Conservation (phyloP, 2,888 invertebrate genomes). For the Zonitis immaculata region DNA sequence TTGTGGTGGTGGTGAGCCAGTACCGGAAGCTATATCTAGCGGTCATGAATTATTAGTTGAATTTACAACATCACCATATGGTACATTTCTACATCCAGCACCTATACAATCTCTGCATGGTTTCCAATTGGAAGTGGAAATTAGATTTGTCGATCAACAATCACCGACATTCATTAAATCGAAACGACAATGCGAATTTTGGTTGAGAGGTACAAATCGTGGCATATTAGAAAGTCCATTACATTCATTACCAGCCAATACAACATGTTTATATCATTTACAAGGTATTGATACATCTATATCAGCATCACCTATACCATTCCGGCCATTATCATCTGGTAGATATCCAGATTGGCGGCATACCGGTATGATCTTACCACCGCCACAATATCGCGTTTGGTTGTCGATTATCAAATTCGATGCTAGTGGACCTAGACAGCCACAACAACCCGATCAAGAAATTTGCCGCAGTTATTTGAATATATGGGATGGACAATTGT, state of each 20-base stretch:
- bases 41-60: slow-evolving; percentile 85
- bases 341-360: slow-evolving; percentile 54
- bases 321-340: slow-evolving; percentile 52
- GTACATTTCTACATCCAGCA: slow-evolving; percentile 79
- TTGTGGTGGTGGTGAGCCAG: slow-evolving; percentile 82
- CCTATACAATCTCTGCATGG: slow-evolving; percentile 76
- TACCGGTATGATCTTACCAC: slow-evolving; percentile 53
- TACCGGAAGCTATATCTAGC: slow-evolving; percentile 81
- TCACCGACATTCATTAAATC: slow-evolving; percentile 80
- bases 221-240: slow-evolving; percentile 79
- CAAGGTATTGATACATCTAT: slow-evolving; percentile 60
- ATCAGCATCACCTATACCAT: slow-evolving; percentile 51
- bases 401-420: slow-evolving; percentile 82
- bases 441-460: slow-evolving; percentile 65
- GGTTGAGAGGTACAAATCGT: slow-evolving; percentile 73
- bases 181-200: slow-evolving; percentile 80
- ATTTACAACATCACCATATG: slow-evolving; percentile 85
- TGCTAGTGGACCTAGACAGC: slow-evolving; percentile 57
- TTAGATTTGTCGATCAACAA: slow-evolving; percentile 78
- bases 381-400: slow-evolving; percentile 76
- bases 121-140: slow-evolving; percentile 82
- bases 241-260: slow-evolving; percentile 82
- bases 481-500: slow-evolving; percentile 81
- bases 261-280: slow-evolving; percentile 83
- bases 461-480: slow-evolving; percentile 79